Conservation (phyloP, 2,113 vertebrate species). For the Ammodytes marinus region DNA sequence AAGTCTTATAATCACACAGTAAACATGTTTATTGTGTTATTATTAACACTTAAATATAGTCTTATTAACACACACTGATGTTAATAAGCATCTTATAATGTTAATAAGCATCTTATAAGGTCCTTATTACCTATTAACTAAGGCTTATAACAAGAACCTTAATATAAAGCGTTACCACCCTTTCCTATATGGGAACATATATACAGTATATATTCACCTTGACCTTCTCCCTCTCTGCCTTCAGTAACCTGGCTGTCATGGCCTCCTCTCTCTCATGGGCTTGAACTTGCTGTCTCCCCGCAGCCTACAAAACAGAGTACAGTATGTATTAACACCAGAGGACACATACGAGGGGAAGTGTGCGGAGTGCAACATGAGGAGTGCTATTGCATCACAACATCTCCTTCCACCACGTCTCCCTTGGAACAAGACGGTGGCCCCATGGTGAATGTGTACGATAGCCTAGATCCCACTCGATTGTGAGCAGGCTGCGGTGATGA, state of each 20-base stretch:
- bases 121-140: too few species aligned
- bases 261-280: constrained; percentile 80
- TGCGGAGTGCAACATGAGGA: constrained; percentile 32
- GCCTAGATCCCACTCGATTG: constrained; percentile 68
- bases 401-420: constrained; percentile 12
- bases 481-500: constrained; percentile 68
- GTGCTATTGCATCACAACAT: constrained; percentile 43
- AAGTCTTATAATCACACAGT: too few species aligned
- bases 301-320: constrained; percentile 78
- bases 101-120: too few species aligned
- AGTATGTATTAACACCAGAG: not conserved
- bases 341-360: not conserved
- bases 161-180: too few species aligned
- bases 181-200: too few species aligned
- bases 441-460: constrained; percentile 56
- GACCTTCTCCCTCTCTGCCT: constrained; percentile 88
- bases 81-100: too few species aligned
- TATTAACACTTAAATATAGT: too few species aligned
- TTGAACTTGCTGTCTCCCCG: constrained; percentile 85
- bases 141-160: too few species aligned
- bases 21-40: too few species aligned
- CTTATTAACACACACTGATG: too few species aligned
- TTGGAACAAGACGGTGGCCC: constrained; percentile 48
- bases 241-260: constrained; percentile 84
- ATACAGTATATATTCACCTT: constrained; percentile 81